phyloP scores from a whole-genome alignment of 2,113 vertebrate genomes.

The Oncorhynchus masou region DNA sequence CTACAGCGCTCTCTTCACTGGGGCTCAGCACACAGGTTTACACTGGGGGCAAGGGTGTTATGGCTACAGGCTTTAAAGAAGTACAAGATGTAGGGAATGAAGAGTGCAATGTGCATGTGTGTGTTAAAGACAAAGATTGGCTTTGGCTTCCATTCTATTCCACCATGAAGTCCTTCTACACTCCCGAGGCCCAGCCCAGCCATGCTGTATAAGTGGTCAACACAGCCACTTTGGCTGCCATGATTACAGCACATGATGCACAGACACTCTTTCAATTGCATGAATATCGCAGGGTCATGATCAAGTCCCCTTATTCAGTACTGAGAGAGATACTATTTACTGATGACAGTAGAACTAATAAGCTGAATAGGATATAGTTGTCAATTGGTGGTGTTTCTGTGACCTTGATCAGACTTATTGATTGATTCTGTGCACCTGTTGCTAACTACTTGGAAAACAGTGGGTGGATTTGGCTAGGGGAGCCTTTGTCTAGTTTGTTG shows the following conservation, averaged over 20 bases:
- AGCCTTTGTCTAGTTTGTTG: neutral
- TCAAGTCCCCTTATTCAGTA: too few species aligned
- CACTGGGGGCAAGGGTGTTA: conserved; percentile 74
- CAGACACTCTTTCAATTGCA: neutral
- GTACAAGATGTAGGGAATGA: conserved; percentile 61
- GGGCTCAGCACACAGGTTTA: conserved; percentile 69
- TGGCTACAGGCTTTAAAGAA: conserved; percentile 72
- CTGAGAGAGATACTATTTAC: too few species aligned
- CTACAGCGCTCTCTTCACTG: conserved; percentile 50
- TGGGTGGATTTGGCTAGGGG: neutral
- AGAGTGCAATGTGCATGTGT: neutral
- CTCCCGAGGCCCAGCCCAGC: neutral
- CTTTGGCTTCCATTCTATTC: too few species aligned
- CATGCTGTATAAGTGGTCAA: neutral
- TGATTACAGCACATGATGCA: neutral
- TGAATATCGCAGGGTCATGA: too few species aligned
- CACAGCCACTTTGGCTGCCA: neutral
- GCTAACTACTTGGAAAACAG: neutral
- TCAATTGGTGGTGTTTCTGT: conserved; percentile 9
- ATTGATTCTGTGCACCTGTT: conserved; percentile 31
- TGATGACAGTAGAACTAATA: too few species aligned
- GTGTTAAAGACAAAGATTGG: too few species aligned
- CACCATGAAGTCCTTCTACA: neutral
- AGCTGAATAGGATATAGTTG: too few species aligned
- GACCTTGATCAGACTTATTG: conserved; percentile 15